Conservation (phyloP, 2,888 invertebrate species). For the Panzeria rudis region DNA sequence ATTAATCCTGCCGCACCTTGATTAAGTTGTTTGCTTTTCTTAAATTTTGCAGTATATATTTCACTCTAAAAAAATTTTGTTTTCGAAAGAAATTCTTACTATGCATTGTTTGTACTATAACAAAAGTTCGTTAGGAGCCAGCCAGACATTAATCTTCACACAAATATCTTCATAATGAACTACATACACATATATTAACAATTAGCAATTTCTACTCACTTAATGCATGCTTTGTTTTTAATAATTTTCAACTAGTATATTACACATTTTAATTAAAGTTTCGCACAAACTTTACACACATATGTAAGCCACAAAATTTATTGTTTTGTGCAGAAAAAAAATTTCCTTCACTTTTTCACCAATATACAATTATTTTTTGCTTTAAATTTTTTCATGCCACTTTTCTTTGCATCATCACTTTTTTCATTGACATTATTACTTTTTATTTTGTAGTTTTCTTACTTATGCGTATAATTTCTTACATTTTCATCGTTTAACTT, state of each 20-base stretch:
- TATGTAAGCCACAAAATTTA: constrained; percentile 8
- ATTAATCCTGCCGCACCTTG: constrained; percentile 67
- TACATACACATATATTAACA: background rate
- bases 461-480: constrained; percentile 14
- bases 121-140: no score
- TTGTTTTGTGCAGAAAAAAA: background rate
- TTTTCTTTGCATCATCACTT: constrained; percentile 19
- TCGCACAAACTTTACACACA: background rate
- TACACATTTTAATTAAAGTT: background rate
- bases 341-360: constrained; percentile 36
- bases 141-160: background rate
- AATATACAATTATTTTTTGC: constrained; percentile 32
- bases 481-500: constrained; percentile 51
- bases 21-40: background rate
- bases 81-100: background rate
- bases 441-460: constrained; percentile 11
- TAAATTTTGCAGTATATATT: background rate
- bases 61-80: background rate
- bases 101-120: no score
- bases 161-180: background rate
- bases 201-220: constrained; percentile 14
- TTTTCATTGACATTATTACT: background rate
- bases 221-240: background rate
- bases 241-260: background rate
- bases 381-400: no score